Evolutionary conservation across 2,888 invertebrate species (phyloP).

Genomic region (Lysandra coridon): DNA sequence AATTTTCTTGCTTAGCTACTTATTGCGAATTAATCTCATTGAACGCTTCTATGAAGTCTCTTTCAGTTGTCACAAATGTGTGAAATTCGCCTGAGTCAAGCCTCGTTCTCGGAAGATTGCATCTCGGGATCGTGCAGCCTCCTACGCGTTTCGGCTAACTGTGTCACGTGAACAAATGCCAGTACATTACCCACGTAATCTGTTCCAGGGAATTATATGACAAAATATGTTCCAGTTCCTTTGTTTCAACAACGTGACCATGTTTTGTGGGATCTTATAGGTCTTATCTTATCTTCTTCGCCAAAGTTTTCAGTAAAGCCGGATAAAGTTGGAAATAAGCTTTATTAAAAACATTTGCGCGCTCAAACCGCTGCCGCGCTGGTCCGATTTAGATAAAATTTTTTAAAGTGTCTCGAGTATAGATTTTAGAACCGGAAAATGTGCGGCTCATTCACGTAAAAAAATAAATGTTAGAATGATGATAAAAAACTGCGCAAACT

Average conservation of each 20-base stretch:
- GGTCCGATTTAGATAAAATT: too few species aligned
- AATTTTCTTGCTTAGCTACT: neutral
- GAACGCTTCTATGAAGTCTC: conserved; percentile 2
- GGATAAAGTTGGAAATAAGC: too few species aligned
- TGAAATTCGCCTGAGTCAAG: conserved; percentile 23
- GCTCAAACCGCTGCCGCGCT: too few species aligned
- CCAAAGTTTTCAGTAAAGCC: too few species aligned
- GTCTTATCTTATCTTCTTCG: too few species aligned
- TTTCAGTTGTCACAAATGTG: conserved; percentile 10
- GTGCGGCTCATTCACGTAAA: neutral
- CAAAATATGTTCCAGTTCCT: neutral
- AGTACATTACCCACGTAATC: neutral
- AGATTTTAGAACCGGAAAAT: neutral
- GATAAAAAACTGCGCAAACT: neutral
- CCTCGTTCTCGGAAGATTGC: conserved; percentile 25
- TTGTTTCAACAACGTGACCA: neutral
- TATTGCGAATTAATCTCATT: neutral
- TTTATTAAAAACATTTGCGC: too few species aligned
- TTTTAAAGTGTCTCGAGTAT: too few species aligned
- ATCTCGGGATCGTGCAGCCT: neutral
- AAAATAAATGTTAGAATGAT: neutral
- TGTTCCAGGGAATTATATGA: neutral
- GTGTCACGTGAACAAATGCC: conserved; percentile 20
- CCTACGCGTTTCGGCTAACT: conserved; percentile 22
- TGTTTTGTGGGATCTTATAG: neutral